Base-by-base conservation (phyloP, 2,113 vertebrate genomes). In the Lagopus leucura region DNA sequence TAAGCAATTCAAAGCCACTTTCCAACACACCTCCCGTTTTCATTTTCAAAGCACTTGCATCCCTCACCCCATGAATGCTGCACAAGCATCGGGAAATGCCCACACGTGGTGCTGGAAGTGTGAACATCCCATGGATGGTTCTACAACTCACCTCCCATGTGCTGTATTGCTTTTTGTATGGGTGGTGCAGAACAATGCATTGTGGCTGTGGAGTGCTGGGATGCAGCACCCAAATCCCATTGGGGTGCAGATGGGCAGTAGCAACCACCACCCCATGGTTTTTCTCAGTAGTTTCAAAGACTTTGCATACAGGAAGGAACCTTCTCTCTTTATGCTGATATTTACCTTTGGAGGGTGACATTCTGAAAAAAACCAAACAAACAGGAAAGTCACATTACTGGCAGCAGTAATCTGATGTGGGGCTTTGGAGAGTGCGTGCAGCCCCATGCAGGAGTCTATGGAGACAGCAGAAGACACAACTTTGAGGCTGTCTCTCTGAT, bases 251-350 rank as follows among this genome's bases (percentile, higher is more conserved):
- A 4, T 30, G 42, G 5, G 43, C 58, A 55, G 28, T 8, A 20
- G 75, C 7, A 40, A 24, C 22, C 11, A n/a, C 13, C 38, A 40
- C 16, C 24, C 40, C 28, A 11, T 10, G 2, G 2, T n/a, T 80
- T 79, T 54, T 15, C 9, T 47, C 17, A 30, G 5, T 7, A 2
- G 21, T 42, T 38, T 76, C 30, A 14, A 50, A 65, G 45, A n/a
- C 1, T 2, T 34, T 57, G 15, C 0, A 0, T 36, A 5, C 4
- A 22, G 13, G 38, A 67, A 10, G 24, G 25, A 83, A 57, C 25
- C 64, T 72, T 70, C 38, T 24, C 11, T 21, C 22, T 36, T 76
- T 54, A 13, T 25, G 40, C 32, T 52, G 40, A 66, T 40, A 48
- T 64, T 60, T 66, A 65, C 45, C 40, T 61, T 79, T 13, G 2